These are phyloP conservation scores for Cydia amplana DNA, from an alignment of 1,140 invertebrate genomes.

Conservation along the genomic window DNA sequence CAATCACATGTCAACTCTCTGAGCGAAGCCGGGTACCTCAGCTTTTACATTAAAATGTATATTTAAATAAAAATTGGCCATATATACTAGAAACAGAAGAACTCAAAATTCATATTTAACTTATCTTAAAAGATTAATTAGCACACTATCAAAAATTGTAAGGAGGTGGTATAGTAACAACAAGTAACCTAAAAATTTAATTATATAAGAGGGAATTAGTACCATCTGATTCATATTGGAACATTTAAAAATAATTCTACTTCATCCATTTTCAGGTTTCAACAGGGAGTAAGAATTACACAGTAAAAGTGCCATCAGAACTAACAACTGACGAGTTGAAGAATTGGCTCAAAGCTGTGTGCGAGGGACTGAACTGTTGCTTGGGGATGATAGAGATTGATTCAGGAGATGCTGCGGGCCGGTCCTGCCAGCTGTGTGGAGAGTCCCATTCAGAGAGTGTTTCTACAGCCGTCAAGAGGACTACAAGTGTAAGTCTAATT, in stretches of 20 bases:
- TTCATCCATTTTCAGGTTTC: slow-evolving; percentile 64
- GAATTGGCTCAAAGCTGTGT: slow-evolving; percentile 72
- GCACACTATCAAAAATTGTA: too few species aligned
- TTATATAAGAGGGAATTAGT: too few species aligned
- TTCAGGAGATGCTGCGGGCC: slow-evolving; percentile 62
- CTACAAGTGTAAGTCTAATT: slow-evolving; percentile 56
- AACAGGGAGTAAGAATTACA: slow-evolving; percentile 64
- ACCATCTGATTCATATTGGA: neutral
- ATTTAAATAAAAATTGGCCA: too few species aligned
- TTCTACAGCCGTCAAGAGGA: slow-evolving; percentile 61
- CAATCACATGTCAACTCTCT: too few species aligned
- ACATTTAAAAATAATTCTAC: neutral
- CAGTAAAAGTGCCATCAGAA: slow-evolving; percentile 74
- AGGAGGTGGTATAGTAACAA: too few species aligned
- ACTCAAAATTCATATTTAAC: too few species aligned
- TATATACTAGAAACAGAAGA: too few species aligned
- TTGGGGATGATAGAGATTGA: slow-evolving; percentile 73
- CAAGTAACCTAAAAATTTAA: too few species aligned
- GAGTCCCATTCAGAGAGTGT: slow-evolving; percentile 68
- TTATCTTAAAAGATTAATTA: too few species aligned
- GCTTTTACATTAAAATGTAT: too few species aligned
- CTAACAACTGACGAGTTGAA: slow-evolving; percentile 68
- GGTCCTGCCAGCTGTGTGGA: slow-evolving; percentile 67
- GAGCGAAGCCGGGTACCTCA: too few species aligned
- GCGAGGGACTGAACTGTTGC: slow-evolving; percentile 67